Percentiles rank a stretch among this genome's conserved stretches.
Evolutionary conservation across 2,888 invertebrate species (phyloP).

Genomic region (Podotricha telesiphe): DNA sequence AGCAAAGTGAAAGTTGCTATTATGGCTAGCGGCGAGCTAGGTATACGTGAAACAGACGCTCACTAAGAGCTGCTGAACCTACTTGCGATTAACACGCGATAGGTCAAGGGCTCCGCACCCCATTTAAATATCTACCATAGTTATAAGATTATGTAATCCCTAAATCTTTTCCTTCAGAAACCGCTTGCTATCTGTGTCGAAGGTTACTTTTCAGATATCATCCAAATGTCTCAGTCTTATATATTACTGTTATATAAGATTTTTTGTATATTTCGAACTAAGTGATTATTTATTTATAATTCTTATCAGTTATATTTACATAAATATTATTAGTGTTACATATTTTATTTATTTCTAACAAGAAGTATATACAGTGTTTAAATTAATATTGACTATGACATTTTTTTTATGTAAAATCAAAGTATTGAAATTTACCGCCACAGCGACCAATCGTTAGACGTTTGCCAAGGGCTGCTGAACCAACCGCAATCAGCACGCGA

Average conservation of each 20-base stretch:
- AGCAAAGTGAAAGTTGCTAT: conserved; percentile 38
- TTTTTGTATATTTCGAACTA: not conserved
- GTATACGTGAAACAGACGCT: conserved; percentile 25
- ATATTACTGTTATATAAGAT: not conserved
- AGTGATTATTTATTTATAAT: no score
- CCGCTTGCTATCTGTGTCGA: no score
- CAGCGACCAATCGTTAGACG: conserved; percentile 24
- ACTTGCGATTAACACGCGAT: conserved; percentile 67
- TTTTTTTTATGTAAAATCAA: not conserved
- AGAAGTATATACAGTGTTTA: no score
- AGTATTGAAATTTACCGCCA: not conserved
- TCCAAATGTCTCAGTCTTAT: no score
- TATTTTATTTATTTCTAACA: no score
- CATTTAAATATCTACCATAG: conserved; percentile 36
- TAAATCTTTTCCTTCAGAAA: not conserved
- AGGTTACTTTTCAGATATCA: not conserved
- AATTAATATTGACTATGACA: no score
- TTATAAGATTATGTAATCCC: conserved; percentile 37
- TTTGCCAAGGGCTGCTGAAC: conserved; percentile 48
- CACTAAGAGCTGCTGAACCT: conserved; percentile 48
- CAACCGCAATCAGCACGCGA: conserved; percentile 66
- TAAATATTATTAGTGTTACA: no score
- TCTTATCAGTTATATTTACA: no score
- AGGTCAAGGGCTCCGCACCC: conserved; percentile 67
- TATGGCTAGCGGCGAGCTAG: conserved; percentile 15